phyloP scores from a whole-genome alignment of 2,888 invertebrate species.

The Pegoplata infirma region DNA sequence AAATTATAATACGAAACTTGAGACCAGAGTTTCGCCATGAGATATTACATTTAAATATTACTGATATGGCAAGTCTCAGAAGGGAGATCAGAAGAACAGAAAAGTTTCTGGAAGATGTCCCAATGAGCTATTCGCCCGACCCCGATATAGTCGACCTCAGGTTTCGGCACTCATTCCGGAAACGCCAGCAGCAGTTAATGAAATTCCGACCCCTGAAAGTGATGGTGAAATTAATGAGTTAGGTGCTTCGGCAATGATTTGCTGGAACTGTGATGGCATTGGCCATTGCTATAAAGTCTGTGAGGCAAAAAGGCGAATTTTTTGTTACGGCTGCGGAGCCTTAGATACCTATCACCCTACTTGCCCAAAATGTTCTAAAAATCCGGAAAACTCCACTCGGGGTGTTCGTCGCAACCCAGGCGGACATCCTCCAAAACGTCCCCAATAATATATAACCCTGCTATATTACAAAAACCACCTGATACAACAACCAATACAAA shows the following conservation, averaged over 20 bases:
- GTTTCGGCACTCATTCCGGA: constrained; percentile 57
- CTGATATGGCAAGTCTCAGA: neutral
- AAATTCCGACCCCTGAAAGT: constrained; percentile 26
- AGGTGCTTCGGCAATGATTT: neutral
- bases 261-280: constrained; percentile 13
- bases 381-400: neutral
- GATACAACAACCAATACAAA: neutral
- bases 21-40: constrained; percentile 23
- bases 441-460: neutral
- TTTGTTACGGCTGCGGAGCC: constrained; percentile 17
- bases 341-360: constrained; percentile 1
- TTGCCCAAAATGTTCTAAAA: neutral
- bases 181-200: constrained; percentile 28
- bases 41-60: constrained; percentile 4
- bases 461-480: neutral
- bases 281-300: constrained; percentile 21
- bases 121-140: neutral
- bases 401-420: neutral
- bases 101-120: constrained; percentile 31
- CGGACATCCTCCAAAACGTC: neutral
- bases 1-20: constrained; percentile 2
- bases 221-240: neutral
- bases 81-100: neutral
- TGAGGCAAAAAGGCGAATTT: neutral
- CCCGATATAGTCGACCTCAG: neutral